Evolutionary conservation across 64 coral and sea anemone genomes (phyloP), one percentile per base, ranked within the genome.

Genomic region (Montipora cactus): DNA sequence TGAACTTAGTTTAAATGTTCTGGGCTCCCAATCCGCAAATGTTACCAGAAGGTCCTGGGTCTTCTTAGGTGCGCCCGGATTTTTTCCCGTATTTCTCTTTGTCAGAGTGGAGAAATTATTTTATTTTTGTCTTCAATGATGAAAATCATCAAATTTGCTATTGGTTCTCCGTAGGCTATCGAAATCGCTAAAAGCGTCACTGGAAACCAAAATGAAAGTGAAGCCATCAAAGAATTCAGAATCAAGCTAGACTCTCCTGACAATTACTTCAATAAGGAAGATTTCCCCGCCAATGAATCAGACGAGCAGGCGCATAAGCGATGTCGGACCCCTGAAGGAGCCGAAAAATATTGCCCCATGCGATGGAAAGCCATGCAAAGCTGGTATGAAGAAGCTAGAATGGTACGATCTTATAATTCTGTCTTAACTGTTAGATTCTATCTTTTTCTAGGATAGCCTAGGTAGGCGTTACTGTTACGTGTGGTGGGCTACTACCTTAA

Each of bases 261-360:
- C 10, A 94, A 94, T 78, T 94, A 89, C 72, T 97, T 75, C 49
- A 88, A 88, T 78, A 90, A 87, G 6, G 77, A 97, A 84, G 55
- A 66, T 4, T 91, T 97, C 64, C 95, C 95, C 16, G 86, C 49
- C 11, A 94, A 79, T 47, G 95, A 97, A 57, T 97, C 95, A 58
- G 81, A 97, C 84, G 89, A 71, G 28, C 81, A 93, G 55, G 95
- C 95, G 3, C 68, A 89, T 20, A 67, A 5, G 44, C 64, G 74
- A 50, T 97, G 95, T 58, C 91, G 68, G 21, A 79, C 59, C 71
- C 22, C 76, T n/a, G 81, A 89, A 25, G 83, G 48, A 47, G 95
- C 95, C 5, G 87, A 91, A 83, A 97, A 88, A 80, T 50, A 88
- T 72, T 97, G 95, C 57, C 95, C 95, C 22, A 71, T 78, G 51